Base-by-base conservation (phyloP, 2,888 invertebrate species). In the Icerya purchasi region DNA sequence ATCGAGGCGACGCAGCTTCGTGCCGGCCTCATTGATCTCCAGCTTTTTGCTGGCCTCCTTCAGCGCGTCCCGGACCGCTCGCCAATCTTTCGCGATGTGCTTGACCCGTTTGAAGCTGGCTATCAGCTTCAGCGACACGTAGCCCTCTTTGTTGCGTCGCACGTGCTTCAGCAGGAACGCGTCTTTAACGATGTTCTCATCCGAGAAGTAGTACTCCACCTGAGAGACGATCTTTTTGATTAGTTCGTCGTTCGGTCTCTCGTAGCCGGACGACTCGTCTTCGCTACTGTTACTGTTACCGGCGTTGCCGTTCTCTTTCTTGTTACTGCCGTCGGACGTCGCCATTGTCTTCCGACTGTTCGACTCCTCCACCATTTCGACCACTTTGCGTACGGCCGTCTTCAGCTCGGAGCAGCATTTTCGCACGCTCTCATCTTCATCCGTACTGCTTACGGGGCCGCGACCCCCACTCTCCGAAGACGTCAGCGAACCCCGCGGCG, bases 81-180 rank as follows among this genome's bases (percentile, higher is more conserved):
- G 78, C 87, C 92, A 94, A 70, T 94, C 93, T 70, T 90, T 87
- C 18, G 92, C 90, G 61, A 94, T 74, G 68, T 91, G 89, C 68
- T 94, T 93, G 53, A 96, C 91, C 63, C 91, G 81, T 70, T 93
- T 91, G 72, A 96, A 93, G 68, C 92, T 92, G 18, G 93, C 90
- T 65, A 96, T 89, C 61, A 96, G 76, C 72, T 94, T 96, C 58
- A 96, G 75, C 58, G 90, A 92, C 19, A 96, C 93, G 73, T 85
- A 94, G 21, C 94, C 94, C 72, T 92, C 92, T 72, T 92, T 93
- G 72, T 94, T 93, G 58, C 93, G 78, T 60, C 89, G 82, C 22
- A 94, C 92, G 70, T 94, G 94, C 71, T 96, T 96, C 63, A 94
- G 73, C 54, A 96, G 76, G 72, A 96, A 96, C 18, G 93, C 91